Evolutionary conservation across 1,140 invertebrate species (phyloP).

Genomic region (Heterodera carotae): DNA sequence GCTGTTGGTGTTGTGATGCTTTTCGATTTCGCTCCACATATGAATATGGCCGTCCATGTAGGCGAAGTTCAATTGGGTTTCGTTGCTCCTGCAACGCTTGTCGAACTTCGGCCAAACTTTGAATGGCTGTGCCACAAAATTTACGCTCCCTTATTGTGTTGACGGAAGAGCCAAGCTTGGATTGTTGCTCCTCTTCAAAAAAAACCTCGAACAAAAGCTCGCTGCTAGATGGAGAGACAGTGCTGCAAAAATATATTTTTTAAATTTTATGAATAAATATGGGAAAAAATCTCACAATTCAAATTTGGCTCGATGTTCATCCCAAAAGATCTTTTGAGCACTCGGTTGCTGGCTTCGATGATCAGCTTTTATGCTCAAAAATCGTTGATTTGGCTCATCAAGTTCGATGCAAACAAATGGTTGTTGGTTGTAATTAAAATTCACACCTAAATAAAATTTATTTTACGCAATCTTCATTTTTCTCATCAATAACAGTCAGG

Average conservation of each 20-base stretch:
- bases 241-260: background rate
- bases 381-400: constrained; percentile 23
- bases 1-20: background rate
- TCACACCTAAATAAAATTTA: background rate
- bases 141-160: constrained; percentile 10
- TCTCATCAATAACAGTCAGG: no score
- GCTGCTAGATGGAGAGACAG: constrained; percentile 10
- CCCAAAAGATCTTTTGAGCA: constrained; percentile 13
- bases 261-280: background rate
- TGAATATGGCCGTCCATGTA: background rate
- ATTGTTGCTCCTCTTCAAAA: background rate
- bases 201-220: constrained; percentile 29
- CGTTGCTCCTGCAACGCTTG: background rate
- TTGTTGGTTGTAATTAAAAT: constrained; percentile 11
- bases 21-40: background rate
- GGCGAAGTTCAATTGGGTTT: background rate
- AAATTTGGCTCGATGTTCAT: constrained; percentile 22
- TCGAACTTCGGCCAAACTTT: constrained; percentile 19
- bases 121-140: constrained; percentile 25
- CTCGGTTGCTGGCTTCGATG: background rate
- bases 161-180: constrained; percentile 7
- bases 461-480: no score
- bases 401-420: constrained; percentile 30
- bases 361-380: constrained; percentile 26
- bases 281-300: constrained; percentile 5